These are phyloP conservation scores for Andrena haemorrhoa DNA, from an alignment of 2,888 invertebrate species.

Conservation along the genomic window DNA sequence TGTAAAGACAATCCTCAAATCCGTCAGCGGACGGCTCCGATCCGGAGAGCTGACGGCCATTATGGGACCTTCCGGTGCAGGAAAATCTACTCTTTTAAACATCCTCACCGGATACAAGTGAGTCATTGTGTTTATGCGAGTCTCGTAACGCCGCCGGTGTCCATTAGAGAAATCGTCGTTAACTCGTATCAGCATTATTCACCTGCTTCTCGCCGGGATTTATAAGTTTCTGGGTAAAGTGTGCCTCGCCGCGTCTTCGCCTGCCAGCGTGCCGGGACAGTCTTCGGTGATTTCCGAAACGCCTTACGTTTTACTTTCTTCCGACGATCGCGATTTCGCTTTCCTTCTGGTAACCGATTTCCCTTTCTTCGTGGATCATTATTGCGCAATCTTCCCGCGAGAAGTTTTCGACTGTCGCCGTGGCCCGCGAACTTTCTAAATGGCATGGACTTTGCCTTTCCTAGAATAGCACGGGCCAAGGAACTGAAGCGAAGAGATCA, in stretches of 20 bases:
- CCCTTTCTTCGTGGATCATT: conserved; percentile 53
- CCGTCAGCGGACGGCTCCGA: conserved; percentile 94
- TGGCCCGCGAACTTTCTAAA: conserved; percentile 7
- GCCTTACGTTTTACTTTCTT: conserved; percentile 51
- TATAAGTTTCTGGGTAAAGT: neutral
- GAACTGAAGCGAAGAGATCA: neutral
- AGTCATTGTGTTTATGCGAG: conserved; percentile 83
- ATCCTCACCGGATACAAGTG: conserved; percentile 98
- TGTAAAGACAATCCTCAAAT: conserved; percentile 94
- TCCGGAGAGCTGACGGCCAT: conserved; percentile 97
- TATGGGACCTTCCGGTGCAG: conserved; percentile 98
- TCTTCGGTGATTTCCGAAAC: conserved; percentile 20
- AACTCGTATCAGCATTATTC: neutral
- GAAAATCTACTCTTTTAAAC: conserved; percentile 97
- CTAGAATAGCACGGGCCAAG: neutral
- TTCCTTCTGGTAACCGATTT: conserved; percentile 45
- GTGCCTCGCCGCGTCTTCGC: too few relatives aligned
- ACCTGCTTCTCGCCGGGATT: neutral
- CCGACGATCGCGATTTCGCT: conserved; percentile 43
- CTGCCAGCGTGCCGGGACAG: neutral
- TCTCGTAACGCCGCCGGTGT: conserved; percentile 6
- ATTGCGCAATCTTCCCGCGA: conserved; percentile 44
- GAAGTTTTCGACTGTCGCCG: neutral
- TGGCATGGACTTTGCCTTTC: neutral
- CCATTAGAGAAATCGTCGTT: neutral